Percentiles rank a stretch among this genome's conserved stretches.
phyloP scores from a whole-genome alignment of 2,888 invertebrate genomes.

The Bibio marci region DNA sequence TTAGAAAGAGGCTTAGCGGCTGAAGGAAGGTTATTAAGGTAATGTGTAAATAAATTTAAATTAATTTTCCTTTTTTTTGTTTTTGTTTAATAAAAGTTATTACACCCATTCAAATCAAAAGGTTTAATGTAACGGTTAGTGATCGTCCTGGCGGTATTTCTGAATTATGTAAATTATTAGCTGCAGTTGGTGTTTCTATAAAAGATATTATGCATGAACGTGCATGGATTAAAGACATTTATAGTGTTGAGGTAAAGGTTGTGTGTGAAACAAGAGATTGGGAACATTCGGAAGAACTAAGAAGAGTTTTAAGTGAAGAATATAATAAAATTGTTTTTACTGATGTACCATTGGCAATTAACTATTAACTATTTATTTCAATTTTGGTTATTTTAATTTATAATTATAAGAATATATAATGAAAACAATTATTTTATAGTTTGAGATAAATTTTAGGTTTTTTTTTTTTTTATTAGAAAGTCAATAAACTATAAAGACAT shows the following conservation, averaged over 20 bases:
- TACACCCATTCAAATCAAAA: too few species aligned
- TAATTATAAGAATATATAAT: too few species aligned
- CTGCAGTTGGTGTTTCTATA: slow-evolving; percentile 67
- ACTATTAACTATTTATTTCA: too few species aligned
- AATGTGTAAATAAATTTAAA: slow-evolving; percentile 17
- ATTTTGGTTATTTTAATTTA: too few species aligned
- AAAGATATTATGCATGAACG: slow-evolving; percentile 94
- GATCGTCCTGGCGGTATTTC: slow-evolving; percentile 80
- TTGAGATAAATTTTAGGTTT: too few species aligned
- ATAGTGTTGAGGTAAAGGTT: slow-evolving; percentile 65
- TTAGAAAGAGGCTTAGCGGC: slow-evolving; percentile 77
- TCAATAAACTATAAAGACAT: too few species aligned
- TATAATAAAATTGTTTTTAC: slow-evolving; percentile 39
- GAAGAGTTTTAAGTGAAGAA: slow-evolving; percentile 33
- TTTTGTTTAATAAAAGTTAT: too few species aligned
- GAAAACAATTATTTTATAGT: too few species aligned
- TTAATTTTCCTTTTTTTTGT: slow-evolving; percentile 26
- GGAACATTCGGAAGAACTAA: slow-evolving; percentile 51
- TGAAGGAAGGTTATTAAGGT: slow-evolving; percentile 51
- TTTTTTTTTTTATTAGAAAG: too few species aligned
- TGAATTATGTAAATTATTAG: slow-evolving; percentile 61
- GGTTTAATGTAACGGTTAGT: slow-evolving; percentile 62
- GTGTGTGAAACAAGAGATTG: slow-evolving; percentile 78
- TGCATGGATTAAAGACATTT: slow-evolving; percentile 88
- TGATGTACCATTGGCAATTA: slow-evolving; percentile 17